Conservation (phyloP, 2,797 vertebrate species). For the Siniperca undulata region DNA sequence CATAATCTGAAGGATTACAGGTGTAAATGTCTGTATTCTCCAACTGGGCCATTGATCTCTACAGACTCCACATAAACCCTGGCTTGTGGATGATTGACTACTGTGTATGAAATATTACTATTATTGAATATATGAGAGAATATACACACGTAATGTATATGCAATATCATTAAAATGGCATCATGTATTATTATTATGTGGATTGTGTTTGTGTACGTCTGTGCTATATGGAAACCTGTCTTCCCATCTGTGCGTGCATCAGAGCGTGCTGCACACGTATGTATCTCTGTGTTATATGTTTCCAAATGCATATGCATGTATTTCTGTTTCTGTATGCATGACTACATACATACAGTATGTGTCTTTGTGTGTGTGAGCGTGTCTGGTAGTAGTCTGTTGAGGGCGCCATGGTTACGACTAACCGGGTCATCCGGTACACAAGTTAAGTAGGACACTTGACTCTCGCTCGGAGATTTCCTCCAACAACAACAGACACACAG, state of each 20-base stretch:
- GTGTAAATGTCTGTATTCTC: background rate
- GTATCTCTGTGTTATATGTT: conserved; percentile 30
- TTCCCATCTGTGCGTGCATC: conserved; percentile 31
- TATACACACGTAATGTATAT: background rate
- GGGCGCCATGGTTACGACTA: conserved; percentile 62
- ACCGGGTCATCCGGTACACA: conserved; percentile 69
- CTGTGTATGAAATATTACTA: background rate
- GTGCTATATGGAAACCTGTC: background rate
- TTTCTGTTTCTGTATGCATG: conserved; percentile 58
- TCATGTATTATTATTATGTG: background rate
- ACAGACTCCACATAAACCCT: background rate
- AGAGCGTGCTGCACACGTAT: conserved; percentile 6
- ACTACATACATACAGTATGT: conserved; percentile 44
- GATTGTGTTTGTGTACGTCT: background rate
- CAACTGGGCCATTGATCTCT: background rate
- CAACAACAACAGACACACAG: conserved; percentile 25
- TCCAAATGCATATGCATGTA: conserved; percentile 41
- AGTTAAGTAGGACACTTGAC: conserved; percentile 75
- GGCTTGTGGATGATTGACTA: background rate
- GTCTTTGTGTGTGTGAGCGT: conserved; percentile 43
- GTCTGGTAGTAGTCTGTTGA: conserved; percentile 41
- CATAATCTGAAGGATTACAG: conserved; percentile 22
- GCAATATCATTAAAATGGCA: background rate
- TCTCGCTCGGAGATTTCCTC: conserved; percentile 42
- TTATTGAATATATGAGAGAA: background rate